Evolutionary conservation across 2,888 invertebrate species (phyloP).

Genomic region (Acrobeloides nanus): DNA sequence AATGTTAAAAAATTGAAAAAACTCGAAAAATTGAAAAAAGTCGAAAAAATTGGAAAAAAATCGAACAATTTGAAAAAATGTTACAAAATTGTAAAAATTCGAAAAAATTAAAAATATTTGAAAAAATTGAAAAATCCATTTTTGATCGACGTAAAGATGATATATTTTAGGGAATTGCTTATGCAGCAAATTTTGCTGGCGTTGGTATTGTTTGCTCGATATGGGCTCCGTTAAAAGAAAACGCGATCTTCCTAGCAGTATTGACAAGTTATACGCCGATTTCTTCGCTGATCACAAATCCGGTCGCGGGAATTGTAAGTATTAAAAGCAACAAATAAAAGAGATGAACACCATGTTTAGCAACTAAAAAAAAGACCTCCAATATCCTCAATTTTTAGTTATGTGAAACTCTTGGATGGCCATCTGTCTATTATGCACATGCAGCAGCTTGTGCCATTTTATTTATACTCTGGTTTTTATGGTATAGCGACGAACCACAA

Average conservation of each 20-base stretch:
- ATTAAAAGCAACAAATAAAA: too few species aligned
- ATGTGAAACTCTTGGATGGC: slow-evolving; percentile 28
- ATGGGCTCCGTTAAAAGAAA: slow-evolving; percentile 40
- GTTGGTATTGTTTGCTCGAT: slow-evolving; percentile 20
- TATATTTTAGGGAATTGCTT: slow-evolving; percentile 17
- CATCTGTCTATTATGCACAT: slow-evolving; percentile 23
- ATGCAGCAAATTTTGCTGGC: slow-evolving; percentile 23
- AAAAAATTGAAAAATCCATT: too few species aligned
- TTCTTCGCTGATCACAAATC: slow-evolving; percentile 37
- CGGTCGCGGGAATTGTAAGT: slow-evolving; percentile 36
- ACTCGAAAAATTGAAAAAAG: too few species aligned
- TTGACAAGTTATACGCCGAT: slow-evolving; percentile 40
- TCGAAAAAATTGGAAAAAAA: too few species aligned
- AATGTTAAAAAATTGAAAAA: too few species aligned
- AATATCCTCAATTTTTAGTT: neutral
- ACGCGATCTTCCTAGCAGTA: slow-evolving; percentile 38
- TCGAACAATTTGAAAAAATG: too few species aligned
- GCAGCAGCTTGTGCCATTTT: slow-evolving; percentile 15
- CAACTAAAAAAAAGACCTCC: too few species aligned
- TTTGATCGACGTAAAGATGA: neutral
- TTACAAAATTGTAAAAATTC: too few species aligned
- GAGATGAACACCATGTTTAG: too few species aligned
- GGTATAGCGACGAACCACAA: slow-evolving; percentile 22
- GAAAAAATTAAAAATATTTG: too few species aligned
- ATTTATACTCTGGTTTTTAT: slow-evolving; percentile 17